These are phyloP conservation scores for Sinodicranocentrus sp. DNA, from an alignment of 2,888 invertebrate species.

Conservation along the genomic window DNA sequence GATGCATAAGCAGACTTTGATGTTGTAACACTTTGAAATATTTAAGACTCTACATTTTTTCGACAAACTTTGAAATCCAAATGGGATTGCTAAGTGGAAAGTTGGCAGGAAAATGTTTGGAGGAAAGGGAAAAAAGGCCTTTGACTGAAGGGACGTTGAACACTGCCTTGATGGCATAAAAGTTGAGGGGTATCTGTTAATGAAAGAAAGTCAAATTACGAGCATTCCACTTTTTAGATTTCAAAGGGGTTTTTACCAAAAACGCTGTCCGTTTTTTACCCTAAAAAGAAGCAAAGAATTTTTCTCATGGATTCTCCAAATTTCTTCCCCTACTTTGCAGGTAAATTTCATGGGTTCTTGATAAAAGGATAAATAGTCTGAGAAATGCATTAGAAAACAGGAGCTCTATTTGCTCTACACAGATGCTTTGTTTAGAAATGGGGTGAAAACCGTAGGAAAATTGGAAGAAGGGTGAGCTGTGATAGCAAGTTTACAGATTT, in stretches of 20 bases:
- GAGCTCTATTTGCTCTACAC: not conserved
- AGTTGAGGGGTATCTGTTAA: constrained; percentile 18
- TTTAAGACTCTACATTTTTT: constrained; percentile 72
- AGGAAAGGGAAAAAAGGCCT: constrained; percentile 22
- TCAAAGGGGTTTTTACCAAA: constrained; percentile 1
- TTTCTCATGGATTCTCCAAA: not conserved
- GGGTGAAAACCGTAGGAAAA: constrained; percentile 1
- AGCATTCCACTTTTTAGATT: constrained; percentile 1
- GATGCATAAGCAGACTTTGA: constrained; percentile 57
- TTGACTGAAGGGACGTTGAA: not conserved
- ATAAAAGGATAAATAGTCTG: not conserved
- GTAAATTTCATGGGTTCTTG: constrained; percentile 28
- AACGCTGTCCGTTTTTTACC: not conserved
- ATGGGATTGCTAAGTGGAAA: constrained; percentile 16
- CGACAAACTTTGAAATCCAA: constrained; percentile 36
- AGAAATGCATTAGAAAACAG: not conserved
- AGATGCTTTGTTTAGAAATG: not conserved
- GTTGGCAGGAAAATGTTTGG: not conserved
- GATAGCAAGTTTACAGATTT: not conserved
- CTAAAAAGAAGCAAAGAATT: constrained; percentile 2
- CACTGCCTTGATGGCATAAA: not conserved
- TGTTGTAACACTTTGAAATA: constrained; percentile 72
- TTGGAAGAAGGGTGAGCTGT: not conserved
- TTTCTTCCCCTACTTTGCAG: constrained; percentile 7
- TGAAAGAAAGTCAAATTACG: constrained; percentile 55